Conservation (phyloP, 2,797 vertebrate genomes). For the Intellagama lesueurii region DNA sequence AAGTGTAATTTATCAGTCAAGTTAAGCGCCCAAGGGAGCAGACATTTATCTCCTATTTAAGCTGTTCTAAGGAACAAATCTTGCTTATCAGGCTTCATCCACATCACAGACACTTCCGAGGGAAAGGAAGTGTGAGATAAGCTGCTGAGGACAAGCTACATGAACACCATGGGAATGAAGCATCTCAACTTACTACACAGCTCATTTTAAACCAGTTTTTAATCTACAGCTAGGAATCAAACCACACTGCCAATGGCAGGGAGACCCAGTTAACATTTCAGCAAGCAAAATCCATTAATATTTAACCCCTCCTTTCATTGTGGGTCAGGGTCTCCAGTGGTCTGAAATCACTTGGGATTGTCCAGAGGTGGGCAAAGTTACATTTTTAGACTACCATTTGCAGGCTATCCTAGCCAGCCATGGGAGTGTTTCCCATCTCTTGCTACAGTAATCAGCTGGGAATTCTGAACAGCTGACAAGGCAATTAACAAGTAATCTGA, state of each 20-base stretch:
- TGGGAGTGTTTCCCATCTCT: too few species aligned
- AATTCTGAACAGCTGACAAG: neutral
- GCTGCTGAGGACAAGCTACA: neutral
- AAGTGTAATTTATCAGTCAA: neutral
- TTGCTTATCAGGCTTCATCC: neutral
- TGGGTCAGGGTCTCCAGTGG: neutral
- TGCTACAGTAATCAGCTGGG: neutral
- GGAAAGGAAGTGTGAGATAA: neutral
- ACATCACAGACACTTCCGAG: neutral
- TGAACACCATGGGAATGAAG: neutral
- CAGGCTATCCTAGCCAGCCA: too few species aligned
- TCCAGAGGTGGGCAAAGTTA: too few species aligned
- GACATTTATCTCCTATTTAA: neutral
- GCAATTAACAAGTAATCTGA: too few species aligned
- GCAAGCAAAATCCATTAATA: neutral
- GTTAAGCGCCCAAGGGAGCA: neutral
- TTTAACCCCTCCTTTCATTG: neutral
- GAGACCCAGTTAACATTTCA: too few species aligned
- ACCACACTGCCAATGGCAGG: neutral
- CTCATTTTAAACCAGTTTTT: neutral
- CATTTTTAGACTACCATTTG: too few species aligned
- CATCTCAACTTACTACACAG: neutral
- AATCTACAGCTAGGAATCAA: neutral
- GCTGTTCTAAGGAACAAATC: conserved; percentile 1
- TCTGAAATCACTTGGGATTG: neutral